Percentiles rank a stretch among this genome's conserved stretches.
Conservation (phyloP, 2,888 invertebrate species). For the Pemphredon lugubris region DNA sequence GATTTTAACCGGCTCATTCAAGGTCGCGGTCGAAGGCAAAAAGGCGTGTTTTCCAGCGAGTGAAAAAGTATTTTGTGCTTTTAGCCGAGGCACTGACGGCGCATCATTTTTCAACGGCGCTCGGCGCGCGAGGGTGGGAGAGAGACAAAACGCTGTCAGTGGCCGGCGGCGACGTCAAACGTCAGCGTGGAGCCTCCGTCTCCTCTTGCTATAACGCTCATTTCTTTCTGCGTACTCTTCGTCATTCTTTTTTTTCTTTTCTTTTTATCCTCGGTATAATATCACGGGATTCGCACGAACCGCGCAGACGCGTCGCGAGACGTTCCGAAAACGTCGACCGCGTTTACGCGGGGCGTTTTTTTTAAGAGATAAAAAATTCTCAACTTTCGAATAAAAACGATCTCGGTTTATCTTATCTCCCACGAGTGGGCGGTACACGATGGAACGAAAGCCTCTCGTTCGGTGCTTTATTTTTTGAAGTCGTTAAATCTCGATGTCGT, state of each 20-base stretch:
- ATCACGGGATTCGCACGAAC: too few relatives aligned
- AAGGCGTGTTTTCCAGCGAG: conserved; percentile 69
- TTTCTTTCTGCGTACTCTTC: conserved; percentile 62
- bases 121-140: conserved; percentile 41
- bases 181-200: conserved; percentile 57
- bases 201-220: conserved; percentile 75
- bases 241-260: conserved; percentile 23
- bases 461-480: conserved; percentile 19
- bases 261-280: conserved; percentile 20
- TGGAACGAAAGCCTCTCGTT: too few relatives aligned
- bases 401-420: too few relatives aligned
- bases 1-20: conserved; percentile 39
- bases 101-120: conserved; percentile 79
- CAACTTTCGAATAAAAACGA: background rate
- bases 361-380: background rate
- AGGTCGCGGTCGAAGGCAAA: conserved; percentile 40
- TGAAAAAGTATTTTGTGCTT: conserved; percentile 74
- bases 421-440: too few relatives aligned
- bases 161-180: conserved; percentile 70
- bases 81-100: conserved; percentile 72
- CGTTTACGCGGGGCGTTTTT: too few relatives aligned
- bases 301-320: too few relatives aligned
- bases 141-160: conserved; percentile 49
- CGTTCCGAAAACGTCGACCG: too few relatives aligned
- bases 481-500: conserved; percentile 38